Conservation (phyloP, 2,113 vertebrate species). For the Calyptommatus sinebrachiatus region DNA sequence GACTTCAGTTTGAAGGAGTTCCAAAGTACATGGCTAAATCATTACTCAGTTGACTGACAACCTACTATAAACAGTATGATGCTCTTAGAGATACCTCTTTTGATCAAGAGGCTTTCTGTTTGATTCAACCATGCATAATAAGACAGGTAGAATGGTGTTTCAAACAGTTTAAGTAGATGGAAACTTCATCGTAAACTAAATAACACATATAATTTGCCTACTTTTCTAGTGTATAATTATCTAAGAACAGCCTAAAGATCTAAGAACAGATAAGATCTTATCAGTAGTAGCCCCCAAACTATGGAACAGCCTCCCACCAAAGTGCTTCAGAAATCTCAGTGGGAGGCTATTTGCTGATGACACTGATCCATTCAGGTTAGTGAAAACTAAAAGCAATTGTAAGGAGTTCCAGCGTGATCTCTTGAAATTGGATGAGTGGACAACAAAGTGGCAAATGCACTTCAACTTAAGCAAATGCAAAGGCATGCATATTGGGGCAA, state of each 20-base stretch:
- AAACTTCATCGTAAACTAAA: constrained; percentile 41
- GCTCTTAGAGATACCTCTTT: constrained; percentile 57
- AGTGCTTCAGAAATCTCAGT: too few relatives aligned
- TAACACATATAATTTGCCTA: constrained; percentile 28
- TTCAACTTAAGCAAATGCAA: too few relatives aligned
- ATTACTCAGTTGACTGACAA: constrained; percentile 50
- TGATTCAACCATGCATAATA: constrained; percentile 48
- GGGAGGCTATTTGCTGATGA: too few relatives aligned
- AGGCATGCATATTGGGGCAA: too few relatives aligned
- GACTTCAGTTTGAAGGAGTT: constrained; percentile 56
- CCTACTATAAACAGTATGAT: constrained; percentile 58
- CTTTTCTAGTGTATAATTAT: constrained; percentile 43
- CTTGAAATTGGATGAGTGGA: too few relatives aligned
- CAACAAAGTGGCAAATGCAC: too few relatives aligned
- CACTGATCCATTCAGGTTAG: too few relatives aligned
- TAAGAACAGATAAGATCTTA: too few relatives aligned
- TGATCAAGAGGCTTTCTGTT: constrained; percentile 58
- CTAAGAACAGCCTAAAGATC: constrained; percentile 25
- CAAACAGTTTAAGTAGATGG: constrained; percentile 50
- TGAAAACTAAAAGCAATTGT: too few relatives aligned
- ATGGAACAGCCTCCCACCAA: too few relatives aligned
- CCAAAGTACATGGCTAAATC: constrained; percentile 55
- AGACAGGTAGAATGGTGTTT: constrained; percentile 47
- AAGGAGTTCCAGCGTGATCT: too few relatives aligned
- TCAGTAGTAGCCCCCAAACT: too few relatives aligned